Base-by-base conservation (phyloP, 2,888 invertebrate genomes). In the Coronaproctus castanopsis region DNA sequence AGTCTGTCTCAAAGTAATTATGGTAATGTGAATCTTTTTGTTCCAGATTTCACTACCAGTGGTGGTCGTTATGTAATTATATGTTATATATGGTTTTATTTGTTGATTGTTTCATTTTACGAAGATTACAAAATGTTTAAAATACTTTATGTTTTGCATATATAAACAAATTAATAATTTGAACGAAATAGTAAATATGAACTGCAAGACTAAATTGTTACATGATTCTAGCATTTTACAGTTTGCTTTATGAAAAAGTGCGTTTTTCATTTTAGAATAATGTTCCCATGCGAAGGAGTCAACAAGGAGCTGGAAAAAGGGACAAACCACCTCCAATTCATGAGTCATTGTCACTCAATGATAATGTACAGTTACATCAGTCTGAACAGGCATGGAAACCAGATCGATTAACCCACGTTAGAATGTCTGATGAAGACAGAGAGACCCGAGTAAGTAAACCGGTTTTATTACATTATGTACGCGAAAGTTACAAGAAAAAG, bases 371-470 rank as follows among this genome's bases (percentile, higher is more conserved):
- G 70, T 75, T 93, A 2, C 85, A 86, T 68, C 85, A 87, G 70
- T 78, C 83, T 50, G 86, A 89, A 68, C 90, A 93, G 70, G 92
- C 93, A 0, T 95, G 93, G 93, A 85, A 84, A 67, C 92, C 93
- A 0, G 75, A 80, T 2, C 74, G 80, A 58, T 73, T 82, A 63
- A 77, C 62, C 59, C 64, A 75, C 64, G 72, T 69, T 54, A 70
- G 59, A 20, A 67, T 66, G 55, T 67, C 68, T 20, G 74, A 76
- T 54, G 76, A 77, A 1, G 74, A 76, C 10, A 69, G 70, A 14
- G 76, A 76, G 66, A 75, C 78, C 52, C 73, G 73, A 60, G 71
- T 70, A 62, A 62, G 51, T 58, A n/a, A n/a, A n/a, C n/a, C n/a
- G n/a, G n/a, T n/a, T n/a, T n/a, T n/a, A n/a, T n/a, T n/a, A n/a